Evolutionary conservation across 2,113 vertebrate species (phyloP), one percentile per base, ranked within the genome.

Genomic region (Passerina amoena): DNA sequence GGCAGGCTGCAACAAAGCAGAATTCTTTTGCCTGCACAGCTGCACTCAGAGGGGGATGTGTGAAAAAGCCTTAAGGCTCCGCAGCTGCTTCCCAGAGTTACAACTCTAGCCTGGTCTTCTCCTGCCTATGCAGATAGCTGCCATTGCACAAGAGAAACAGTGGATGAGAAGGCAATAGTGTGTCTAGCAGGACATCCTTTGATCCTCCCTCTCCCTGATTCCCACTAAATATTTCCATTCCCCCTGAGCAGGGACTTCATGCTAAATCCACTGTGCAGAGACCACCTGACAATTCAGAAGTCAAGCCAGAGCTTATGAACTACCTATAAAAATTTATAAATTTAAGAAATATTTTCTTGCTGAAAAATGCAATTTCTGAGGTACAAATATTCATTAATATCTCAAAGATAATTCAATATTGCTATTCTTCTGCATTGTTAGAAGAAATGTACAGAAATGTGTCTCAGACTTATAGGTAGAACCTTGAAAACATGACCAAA

Each of bases 21-120:
- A 28, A 5, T 27, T 68, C 90, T 91, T 94, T 79, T 79, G 45
- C 31, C 33, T 70, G n/a, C 25, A 12, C 70, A 80, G 85, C 63
- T 95, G 75, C 59, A 80, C 23, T 92, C 66, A 48, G 66, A 88
- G 27, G 9, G 20, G 18, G 30, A 81, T 54, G 42, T 86, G 76
- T 86, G 77, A 91, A 88, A 14, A 81, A 94, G 86, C 72, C 91
- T 86, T 72, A 47, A 83, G 87, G 82, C 75, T 94, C n/a, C 47
- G 33, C 85, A 73, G 54, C 87, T 94, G 70, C 68, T 92, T 90
- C 63, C 35, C 75, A 73, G n/a, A 50, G 42, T 69, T 80, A 12
- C 0, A 30, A 16, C 56, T 35, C 50, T 9, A 66, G 54, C 68
- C 59, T 77, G 64, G n/a, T 73, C 50, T 73, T 48, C 66, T 76